These are phyloP conservation scores for Xanthorhoe designata DNA, from an alignment of 2,888 invertebrate species.

Conservation along the genomic window DNA sequence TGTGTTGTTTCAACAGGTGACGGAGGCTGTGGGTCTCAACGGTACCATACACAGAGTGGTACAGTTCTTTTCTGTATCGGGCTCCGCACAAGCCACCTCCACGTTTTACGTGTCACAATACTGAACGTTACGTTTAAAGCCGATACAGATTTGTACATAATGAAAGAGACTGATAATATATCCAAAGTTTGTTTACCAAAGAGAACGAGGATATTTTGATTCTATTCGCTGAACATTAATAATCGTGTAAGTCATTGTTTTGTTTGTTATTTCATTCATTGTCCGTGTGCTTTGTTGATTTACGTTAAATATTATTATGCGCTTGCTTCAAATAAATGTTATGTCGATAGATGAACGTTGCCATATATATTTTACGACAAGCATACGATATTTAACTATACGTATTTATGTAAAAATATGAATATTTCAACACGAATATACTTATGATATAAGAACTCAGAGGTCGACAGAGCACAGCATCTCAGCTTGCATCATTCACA, in stretches of 20 bases:
- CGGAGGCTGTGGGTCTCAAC: conserved; percentile 87
- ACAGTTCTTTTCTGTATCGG: conserved; percentile 87
- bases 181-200: conserved; percentile 75
- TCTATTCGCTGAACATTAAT: conserved; percentile 78
- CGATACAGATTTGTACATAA: conserved; percentile 76
- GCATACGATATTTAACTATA: conserved; percentile 18
- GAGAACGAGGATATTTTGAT: conserved; percentile 79
- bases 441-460: conserved; percentile 28
- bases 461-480: conserved; percentile 58
- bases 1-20: conserved; percentile 86
- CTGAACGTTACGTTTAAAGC: conserved; percentile 71
- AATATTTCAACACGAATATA: conserved; percentile 12
- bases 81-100: conserved; percentile 86
- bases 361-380: conserved; percentile 39
- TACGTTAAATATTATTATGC: conserved; percentile 59
- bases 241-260: conserved; percentile 84
- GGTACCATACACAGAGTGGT: conserved; percentile 87
- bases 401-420: conserved; percentile 30
- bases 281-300: conserved; percentile 82
- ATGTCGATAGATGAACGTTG: conserved; percentile 45
- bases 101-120: conserved; percentile 88
- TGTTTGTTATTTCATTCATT: conserved; percentile 84
- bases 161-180: conserved; percentile 81
- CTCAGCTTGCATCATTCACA: conserved; percentile 66
- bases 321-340: conserved; percentile 77